phyloP scores from a whole-genome alignment of 2,888 invertebrate species.

The Adineta ricciae region DNA sequence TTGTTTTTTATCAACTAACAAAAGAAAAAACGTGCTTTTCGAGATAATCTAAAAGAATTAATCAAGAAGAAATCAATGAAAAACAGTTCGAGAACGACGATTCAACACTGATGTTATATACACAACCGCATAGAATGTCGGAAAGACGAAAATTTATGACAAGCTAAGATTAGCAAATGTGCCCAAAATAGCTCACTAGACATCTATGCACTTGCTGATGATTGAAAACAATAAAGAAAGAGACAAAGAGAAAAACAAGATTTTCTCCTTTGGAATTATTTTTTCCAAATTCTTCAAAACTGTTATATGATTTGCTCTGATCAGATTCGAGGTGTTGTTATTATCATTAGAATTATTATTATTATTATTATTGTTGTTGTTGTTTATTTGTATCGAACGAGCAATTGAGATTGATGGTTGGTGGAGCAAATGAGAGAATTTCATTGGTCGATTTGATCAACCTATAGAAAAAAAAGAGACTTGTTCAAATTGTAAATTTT shows the following conservation, averaged over 20 bases:
- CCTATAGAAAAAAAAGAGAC: neutral
- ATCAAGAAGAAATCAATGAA: too few species aligned
- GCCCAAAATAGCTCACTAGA: conserved; percentile 13
- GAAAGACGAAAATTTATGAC: conserved; percentile 5
- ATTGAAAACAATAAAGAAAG: neutral
- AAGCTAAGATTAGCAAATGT: conserved; percentile 13
- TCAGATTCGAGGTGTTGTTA: neutral
- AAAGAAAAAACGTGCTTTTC: neutral
- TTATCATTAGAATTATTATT: conserved; percentile 9
- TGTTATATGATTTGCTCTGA: neutral
- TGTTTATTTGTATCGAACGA: conserved; percentile 5
- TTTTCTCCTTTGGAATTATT: neutral
- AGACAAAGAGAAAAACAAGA: neutral
- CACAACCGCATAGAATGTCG: neutral
- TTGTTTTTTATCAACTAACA: neutral
- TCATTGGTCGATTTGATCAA: neutral
- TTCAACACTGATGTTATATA: neutral
- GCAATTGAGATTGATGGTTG: neutral
- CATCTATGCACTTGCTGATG: neutral
- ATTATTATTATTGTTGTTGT: neutral
- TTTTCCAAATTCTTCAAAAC: neutral
- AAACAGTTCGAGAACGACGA: too few species aligned
- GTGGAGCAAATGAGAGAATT: neutral
- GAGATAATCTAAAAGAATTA: neutral
- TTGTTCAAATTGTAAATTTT: neutral